Conservation (phyloP, 2,797 vertebrate species). For the Tarsius wallacei region DNA sequence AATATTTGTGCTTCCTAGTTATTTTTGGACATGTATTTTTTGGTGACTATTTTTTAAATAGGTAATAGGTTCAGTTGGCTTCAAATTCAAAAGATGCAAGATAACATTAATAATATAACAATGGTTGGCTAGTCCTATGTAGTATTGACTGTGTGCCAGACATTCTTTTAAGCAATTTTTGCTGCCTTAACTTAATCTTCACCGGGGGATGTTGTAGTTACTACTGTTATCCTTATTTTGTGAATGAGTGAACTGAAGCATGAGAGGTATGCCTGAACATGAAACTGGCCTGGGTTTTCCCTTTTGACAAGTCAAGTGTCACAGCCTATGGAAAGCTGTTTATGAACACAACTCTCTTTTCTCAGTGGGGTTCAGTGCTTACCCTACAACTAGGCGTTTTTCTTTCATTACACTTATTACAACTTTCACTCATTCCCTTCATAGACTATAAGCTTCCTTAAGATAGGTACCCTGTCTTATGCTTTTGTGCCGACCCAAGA, state of each 20-base stretch:
- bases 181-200: not conserved
- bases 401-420: not conserved
- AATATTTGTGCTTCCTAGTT: not conserved
- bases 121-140: not conserved
- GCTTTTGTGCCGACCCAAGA: not conserved
- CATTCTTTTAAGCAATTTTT: not conserved
- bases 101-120: not conserved
- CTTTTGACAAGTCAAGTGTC: not conserved
- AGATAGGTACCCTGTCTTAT: not conserved
- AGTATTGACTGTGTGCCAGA: not conserved
- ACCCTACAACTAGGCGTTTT: not conserved
- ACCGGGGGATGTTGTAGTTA: not conserved
- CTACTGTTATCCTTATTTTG: not conserved
- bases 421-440: not conserved
- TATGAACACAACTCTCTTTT: not conserved
- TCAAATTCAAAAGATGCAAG: not conserved
- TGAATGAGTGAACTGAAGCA: not conserved
- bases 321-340: not conserved
- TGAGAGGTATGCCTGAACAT: not conserved
- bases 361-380: not conserved
- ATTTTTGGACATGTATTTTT: conserved; percentile 23
- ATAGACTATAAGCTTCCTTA: not conserved
- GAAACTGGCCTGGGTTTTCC: not conserved
- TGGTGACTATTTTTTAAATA: conserved; percentile 58
- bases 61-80: not conserved